phyloP scores from a whole-genome alignment of 2,113 vertebrate species.

The Epinephelus fuscoguttatus region DNA sequence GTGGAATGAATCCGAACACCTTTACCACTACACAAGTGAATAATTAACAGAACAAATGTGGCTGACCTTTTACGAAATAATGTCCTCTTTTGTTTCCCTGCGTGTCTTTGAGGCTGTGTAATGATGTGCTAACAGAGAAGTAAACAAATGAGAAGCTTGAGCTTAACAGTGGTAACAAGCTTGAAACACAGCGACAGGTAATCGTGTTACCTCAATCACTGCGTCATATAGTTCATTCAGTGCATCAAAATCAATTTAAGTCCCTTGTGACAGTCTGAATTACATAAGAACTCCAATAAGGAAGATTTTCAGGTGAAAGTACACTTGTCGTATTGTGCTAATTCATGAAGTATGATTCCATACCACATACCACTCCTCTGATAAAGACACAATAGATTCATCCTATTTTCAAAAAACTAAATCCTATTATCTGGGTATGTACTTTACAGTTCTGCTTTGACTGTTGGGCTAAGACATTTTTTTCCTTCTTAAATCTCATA shows the following conservation, averaged over 20 bases:
- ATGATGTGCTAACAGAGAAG: slow-evolving; percentile 1
- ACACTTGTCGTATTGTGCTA: neutral
- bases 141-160: slow-evolving; percentile 22
- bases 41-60: neutral
- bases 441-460: neutral
- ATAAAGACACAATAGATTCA: neutral
- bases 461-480: neutral
- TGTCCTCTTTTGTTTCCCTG: slow-evolving; percentile 6
- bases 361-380: neutral
- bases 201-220: neutral
- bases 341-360: neutral
- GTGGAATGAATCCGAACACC: slow-evolving; percentile 51
- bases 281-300: neutral
- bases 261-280: neutral
- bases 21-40: neutral
- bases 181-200: slow-evolving; percentile 16
- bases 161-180: neutral
- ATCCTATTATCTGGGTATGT: neutral
- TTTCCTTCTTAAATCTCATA: neutral
- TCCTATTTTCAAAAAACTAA: neutral
- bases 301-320: neutral
- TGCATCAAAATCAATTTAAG: neutral
- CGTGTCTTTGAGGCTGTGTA: neutral
- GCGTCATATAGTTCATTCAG: slow-evolving; percentile 9
- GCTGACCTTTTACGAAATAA: slow-evolving; percentile 7